Evolutionary conservation across 2,888 invertebrate genomes (phyloP), one percentile per base, ranked within the genome.

Genomic region (Odontocerum albicorne): DNA sequence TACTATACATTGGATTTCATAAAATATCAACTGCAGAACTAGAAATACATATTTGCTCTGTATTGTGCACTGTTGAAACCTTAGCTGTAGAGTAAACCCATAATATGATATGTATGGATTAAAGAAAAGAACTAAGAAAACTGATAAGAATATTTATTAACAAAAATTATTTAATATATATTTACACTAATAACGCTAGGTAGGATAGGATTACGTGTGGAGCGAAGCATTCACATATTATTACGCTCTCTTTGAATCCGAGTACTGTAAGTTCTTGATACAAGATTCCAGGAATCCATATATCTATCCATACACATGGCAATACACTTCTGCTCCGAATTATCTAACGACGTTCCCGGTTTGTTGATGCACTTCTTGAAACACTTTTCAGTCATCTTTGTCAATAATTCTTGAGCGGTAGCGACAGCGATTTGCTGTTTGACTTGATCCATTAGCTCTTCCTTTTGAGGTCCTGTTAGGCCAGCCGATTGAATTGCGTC

Each of bases 261-360:
- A 70, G 81, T 84, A 69, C 89, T 86, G 71, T 96, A 96, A 0
- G 95, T 87, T 72, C 88, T 86, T 8, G 94, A 92, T 8, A 97
- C 93, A 49, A 95, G 76, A 73, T 95, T 93, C 89, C 92, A 96
- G 2, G 95, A 86, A 68, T 98, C 97, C 91, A 96, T 92, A 79
- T 93, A 98, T 67, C 97, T 83, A 72, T 97, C 97, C 96, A 96
- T 96, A 71, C 97, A 97, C 92, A 96, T 95, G 0, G 94, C 92
- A 64, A 97, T 84, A 70, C 96, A 97, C 86, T 94, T 96, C 87
- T 96, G 86, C 81, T 95, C 95, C 1, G 92, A 90, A 68, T 84
- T 90, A 70, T 92, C 95, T 63, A 96, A 70, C 1, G 92, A 87
- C 8, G 89, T 86, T 15, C 96, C 96, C 19, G 97, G 97, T 71